Evolutionary conservation across 2,888 invertebrate species (phyloP).

Genomic region (Holacanthella duospinosa): DNA sequence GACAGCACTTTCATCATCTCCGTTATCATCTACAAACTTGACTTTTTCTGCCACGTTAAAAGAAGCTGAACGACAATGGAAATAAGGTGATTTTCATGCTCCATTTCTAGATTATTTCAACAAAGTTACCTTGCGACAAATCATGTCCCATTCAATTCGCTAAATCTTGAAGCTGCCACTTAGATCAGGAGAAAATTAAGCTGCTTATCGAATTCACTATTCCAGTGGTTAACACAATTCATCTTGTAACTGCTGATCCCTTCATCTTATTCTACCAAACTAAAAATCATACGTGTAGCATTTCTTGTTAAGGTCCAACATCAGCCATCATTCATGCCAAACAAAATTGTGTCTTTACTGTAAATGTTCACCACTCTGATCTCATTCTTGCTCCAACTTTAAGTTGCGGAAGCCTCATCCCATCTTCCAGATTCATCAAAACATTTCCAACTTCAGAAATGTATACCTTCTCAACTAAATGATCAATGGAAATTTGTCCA

Average conservation of each 20-base stretch:
- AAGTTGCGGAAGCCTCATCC: neutral
- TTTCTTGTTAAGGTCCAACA: neutral
- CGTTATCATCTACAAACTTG: neutral
- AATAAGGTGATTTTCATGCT: neutral
- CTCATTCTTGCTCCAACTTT: neutral
- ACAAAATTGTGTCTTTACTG: neutral
- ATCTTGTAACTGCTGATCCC: neutral
- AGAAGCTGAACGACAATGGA: neutral
- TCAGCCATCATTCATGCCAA: neutral
- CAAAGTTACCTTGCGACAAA: neutral
- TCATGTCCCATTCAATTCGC: neutral
- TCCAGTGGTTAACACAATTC: neutral
- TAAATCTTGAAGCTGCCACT: neutral
- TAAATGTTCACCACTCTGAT: neutral
- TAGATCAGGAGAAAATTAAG: neutral
- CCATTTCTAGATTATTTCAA: no score
- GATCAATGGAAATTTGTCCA: neutral
- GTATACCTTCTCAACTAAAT: neutral
- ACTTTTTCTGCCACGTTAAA: neutral
- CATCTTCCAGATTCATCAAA: neutral
- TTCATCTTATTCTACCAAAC: neutral
- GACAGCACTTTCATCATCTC: neutral
- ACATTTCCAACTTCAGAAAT: neutral
- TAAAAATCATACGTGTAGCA: neutral
- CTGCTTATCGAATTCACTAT: neutral